phyloP scores from a whole-genome alignment of 2,888 invertebrate genomes.

The Perizoma flavofasciatum region DNA sequence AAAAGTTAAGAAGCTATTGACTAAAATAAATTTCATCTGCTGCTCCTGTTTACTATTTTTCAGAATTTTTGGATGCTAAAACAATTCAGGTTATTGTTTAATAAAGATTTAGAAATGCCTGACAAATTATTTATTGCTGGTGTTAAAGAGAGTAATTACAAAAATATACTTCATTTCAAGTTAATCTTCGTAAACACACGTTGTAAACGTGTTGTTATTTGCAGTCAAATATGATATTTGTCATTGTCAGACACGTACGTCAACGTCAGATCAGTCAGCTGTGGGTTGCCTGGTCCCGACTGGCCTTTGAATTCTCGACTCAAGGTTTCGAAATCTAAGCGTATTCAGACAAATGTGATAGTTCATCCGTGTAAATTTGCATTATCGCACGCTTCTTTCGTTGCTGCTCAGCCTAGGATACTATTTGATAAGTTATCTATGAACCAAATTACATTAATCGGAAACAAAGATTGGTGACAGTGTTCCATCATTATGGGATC shows the following conservation, averaged over 20 bases:
- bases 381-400: conserved; percentile 47
- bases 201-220: too few species aligned
- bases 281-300: conserved; percentile 52
- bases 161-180: too few species aligned
- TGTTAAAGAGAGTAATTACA: too few species aligned
- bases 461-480: conserved; percentile 27
- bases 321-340: conserved; percentile 50
- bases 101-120: too few species aligned
- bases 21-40: too few species aligned
- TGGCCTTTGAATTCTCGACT: conserved; percentile 60
- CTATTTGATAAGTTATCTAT: conserved; percentile 47
- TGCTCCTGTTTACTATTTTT: too few species aligned
- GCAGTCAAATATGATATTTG: too few species aligned
- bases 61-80: too few species aligned
- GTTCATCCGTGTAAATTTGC: conserved; percentile 56
- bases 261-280: conserved; percentile 51
- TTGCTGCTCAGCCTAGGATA: conserved; percentile 17
- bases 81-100: too few species aligned
- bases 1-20: too few species aligned
- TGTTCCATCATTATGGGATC: conserved; percentile 60
- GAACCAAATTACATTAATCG: conserved; percentile 26
- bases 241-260: not conserved
- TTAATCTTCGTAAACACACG: too few species aligned
- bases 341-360: conserved; percentile 69
- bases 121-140: too few species aligned